Percentiles rank a stretch among this genome's conserved stretches.
Evolutionary conservation across 2,113 vertebrate species (phyloP).

Genomic region (Gavialis gangeticus): DNA sequence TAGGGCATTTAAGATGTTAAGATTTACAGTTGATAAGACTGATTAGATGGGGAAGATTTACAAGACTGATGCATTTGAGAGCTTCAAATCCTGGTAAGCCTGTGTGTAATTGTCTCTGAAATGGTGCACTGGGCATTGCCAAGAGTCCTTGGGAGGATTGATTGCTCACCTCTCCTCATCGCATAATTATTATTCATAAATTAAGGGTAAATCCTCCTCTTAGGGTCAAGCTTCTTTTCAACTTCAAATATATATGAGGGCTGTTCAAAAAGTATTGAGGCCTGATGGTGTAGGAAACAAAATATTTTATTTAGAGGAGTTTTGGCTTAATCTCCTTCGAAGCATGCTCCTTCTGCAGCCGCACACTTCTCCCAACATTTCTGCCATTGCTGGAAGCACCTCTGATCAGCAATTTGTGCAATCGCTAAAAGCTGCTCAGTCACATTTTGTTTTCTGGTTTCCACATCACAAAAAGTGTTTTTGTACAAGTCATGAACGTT

Average conservation of each 20-base stretch:
- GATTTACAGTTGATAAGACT: constrained; percentile 23
- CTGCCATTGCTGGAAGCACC: too few relatives aligned
- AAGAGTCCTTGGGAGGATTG: neutral
- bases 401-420: too few relatives aligned
- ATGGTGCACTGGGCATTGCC: neutral
- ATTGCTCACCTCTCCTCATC: neutral
- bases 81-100: constrained; percentile 44
- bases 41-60: constrained; percentile 44
- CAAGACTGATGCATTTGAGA: neutral
- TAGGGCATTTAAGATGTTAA: neutral
- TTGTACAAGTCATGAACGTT: neutral
- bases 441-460: too few relatives aligned
- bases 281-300: neutral
- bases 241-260: neutral
- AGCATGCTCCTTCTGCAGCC: too few relatives aligned
- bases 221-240: neutral
- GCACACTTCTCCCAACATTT: too few relatives aligned
- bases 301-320: neutral
- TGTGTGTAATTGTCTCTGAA: neutral
- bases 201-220: neutral
- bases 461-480: neutral
- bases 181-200: neutral
- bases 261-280: too few relatives aligned
- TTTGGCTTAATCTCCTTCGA: too few relatives aligned
- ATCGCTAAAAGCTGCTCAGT: too few relatives aligned